phyloP scores from a whole-genome alignment of 1,140 invertebrate genomes.

The Globodera rostochiensis region DNA sequence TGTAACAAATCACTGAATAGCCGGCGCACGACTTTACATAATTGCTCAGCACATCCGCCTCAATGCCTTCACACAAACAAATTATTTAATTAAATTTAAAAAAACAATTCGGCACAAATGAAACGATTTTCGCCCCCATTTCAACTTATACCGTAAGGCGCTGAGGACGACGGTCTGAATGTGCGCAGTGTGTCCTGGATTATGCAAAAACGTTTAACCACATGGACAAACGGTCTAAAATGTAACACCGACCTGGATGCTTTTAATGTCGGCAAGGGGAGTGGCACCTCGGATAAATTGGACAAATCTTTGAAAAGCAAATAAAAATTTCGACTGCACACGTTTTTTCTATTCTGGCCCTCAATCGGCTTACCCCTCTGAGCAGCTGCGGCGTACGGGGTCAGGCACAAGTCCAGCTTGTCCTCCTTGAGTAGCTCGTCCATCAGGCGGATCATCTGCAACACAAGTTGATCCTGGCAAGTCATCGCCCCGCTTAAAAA shows the following conservation, averaged over 20 bases:
- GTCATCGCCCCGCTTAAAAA: slow-evolving; percentile 98
- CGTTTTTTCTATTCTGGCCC: not conserved
- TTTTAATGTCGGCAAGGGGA: slow-evolving; percentile 55
- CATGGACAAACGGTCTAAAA: not conserved
- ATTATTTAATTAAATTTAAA: slow-evolving; percentile 2
- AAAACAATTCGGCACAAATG: not conserved
- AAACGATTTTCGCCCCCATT: not conserved
- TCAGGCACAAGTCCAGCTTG: slow-evolving; percentile 91
- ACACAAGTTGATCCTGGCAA: slow-evolving; percentile 92
- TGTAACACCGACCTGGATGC: slow-evolving; percentile 46
- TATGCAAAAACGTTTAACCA: slow-evolving; percentile 8
- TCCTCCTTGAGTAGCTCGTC: slow-evolving; percentile 84
- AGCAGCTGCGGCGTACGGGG: slow-evolving; percentile 88
- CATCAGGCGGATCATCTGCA: slow-evolving; percentile 95
- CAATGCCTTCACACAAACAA: slow-evolving; percentile 69
- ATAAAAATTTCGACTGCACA: not conserved
- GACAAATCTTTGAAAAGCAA: slow-evolving; percentile 76
- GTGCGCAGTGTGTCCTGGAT: slow-evolving; percentile 76
- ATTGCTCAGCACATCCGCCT: slow-evolving; percentile 91
- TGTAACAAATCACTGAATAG: slow-evolving; percentile 96
- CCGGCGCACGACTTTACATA: slow-evolving; percentile 84
- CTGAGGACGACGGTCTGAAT: slow-evolving; percentile 82
- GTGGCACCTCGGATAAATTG: slow-evolving; percentile 87
- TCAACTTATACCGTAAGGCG: slow-evolving; percentile 75
- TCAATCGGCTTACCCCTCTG: slow-evolving; percentile 72